Conservation (phyloP, 2,888 invertebrate species). For the Ennomos quercinarius region DNA sequence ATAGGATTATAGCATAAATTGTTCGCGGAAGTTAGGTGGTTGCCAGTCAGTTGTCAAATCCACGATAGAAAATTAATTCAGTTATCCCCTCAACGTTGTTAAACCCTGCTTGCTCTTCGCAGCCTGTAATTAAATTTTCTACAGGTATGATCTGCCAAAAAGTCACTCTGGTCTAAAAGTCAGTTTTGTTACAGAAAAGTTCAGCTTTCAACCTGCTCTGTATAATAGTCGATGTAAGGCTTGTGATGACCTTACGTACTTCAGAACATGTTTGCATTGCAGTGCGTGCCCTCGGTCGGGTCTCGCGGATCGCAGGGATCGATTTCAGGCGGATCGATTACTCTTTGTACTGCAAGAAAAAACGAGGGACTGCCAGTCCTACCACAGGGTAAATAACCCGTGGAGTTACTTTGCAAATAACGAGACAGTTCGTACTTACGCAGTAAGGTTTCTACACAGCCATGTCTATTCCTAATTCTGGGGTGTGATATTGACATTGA, state of each 20-base stretch:
- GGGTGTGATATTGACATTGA: too few relatives aligned
- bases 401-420: slow-evolving; percentile 1
- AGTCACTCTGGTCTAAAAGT: too few relatives aligned
- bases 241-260: slow-evolving; percentile 26
- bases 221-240: slow-evolving; percentile 1
- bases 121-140: too few relatives aligned
- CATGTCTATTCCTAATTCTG: too few relatives aligned
- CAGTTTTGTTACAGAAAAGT: too few relatives aligned
- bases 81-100: too few relatives aligned
- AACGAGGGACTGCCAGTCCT: slow-evolving; percentile 22
- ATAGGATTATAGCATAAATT: too few relatives aligned
- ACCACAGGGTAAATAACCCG: slow-evolving; percentile 28
- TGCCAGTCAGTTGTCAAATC: too few relatives aligned
- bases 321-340: slow-evolving; percentile 77
- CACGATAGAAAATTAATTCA: too few relatives aligned
- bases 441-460: background rate
- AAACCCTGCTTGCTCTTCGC: too few relatives aligned
- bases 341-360: slow-evolving; percentile 57
- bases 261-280: slow-evolving; percentile 40
- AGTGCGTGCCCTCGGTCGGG: slow-evolving; percentile 65
- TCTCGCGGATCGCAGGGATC: slow-evolving; percentile 70
- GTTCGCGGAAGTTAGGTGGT: too few relatives aligned
- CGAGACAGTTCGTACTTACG: background rate
- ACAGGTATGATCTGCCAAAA: too few relatives aligned
- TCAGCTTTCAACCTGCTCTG: background rate